Percentiles rank a stretch among this genome's conserved stretches.
phyloP scores from a whole-genome alignment of 2,797 vertebrate species.

The Lepus oiostolus region DNA sequence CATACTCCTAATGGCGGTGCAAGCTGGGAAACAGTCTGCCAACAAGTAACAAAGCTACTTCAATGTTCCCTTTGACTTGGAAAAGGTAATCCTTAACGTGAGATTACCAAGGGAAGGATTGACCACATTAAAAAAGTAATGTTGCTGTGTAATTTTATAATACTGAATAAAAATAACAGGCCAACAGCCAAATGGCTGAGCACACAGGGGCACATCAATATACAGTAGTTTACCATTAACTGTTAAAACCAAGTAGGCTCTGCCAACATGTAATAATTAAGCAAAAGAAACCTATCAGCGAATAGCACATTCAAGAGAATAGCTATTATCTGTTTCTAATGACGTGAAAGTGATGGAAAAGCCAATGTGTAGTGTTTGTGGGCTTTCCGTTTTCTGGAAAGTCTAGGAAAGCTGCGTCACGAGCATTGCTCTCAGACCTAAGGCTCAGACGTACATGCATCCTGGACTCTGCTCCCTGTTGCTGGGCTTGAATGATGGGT shows the following conservation, averaged over 20 bases:
- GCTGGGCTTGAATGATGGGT: neutral
- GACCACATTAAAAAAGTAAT: neutral
- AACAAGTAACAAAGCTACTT: slow-evolving; percentile 57
- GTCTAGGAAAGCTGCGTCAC: slow-evolving; percentile 34
- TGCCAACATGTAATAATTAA: slow-evolving; percentile 59
- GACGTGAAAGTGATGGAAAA: neutral
- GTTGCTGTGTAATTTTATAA: slow-evolving; percentile 57
- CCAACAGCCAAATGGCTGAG: neutral
- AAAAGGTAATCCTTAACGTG: too few species aligned
- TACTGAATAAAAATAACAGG: slow-evolving; percentile 29
- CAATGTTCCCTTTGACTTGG: slow-evolving; percentile 52
- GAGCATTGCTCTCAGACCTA: slow-evolving; percentile 15
- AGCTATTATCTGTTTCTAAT: neutral
- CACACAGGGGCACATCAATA: neutral
- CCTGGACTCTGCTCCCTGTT: neutral
- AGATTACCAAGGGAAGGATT: slow-evolving; percentile 54
- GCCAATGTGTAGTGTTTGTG: slow-evolving; percentile 21
- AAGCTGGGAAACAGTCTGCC: slow-evolving; percentile 59
- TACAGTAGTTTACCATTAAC: slow-evolving; percentile 22
- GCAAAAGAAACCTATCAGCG: slow-evolving; percentile 48
- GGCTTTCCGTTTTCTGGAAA: slow-evolving; percentile 61
- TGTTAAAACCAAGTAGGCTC: slow-evolving; percentile 69
- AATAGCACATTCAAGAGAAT: neutral
- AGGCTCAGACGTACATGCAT: neutral
- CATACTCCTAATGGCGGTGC: slow-evolving; percentile 52